phyloP scores from a whole-genome alignment of 2,113 vertebrate genomes.

The Corythaeola cristata region DNA sequence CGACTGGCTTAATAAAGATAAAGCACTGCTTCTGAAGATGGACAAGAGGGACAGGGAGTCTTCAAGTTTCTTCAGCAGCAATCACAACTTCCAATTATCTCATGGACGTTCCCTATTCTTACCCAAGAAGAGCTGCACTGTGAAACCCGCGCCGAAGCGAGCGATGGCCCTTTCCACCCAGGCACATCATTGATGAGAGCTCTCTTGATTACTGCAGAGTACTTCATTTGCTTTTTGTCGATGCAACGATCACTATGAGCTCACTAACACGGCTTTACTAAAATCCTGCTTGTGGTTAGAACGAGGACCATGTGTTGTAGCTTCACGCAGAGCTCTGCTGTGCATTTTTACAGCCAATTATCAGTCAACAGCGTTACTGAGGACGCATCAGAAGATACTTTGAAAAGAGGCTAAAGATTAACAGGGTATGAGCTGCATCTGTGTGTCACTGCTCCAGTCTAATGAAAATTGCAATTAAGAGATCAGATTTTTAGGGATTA shows the following conservation, averaged over 20 bases:
- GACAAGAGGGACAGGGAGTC: background rate
- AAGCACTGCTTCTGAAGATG: too few relatives aligned
- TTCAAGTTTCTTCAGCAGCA: background rate
- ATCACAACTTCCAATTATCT: background rate
- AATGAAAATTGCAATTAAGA: background rate
- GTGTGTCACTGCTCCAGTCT: background rate
- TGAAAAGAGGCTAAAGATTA: background rate
- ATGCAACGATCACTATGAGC: background rate
- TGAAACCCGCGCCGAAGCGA: rapidly evolving
- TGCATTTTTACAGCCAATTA: background rate
- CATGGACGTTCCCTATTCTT: background rate
- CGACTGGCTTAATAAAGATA: background rate
- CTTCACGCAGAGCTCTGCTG: background rate
- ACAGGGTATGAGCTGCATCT: background rate
- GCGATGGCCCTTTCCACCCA: background rate
- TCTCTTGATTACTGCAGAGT: background rate
- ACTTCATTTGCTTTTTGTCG: too few relatives aligned
- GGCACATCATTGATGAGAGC: rapidly evolving
- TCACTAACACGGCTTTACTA: rapidly evolving
- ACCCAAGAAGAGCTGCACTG: background rate
- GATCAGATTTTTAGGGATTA: background rate
- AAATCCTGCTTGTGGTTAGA: background rate
- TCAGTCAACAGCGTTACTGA: background rate
- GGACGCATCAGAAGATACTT: background rate
- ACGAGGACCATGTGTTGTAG: background rate